These are phyloP conservation scores for Sphenodon punctatus DNA, from an alignment of 2,797 vertebrate species.

Conservation along the genomic window DNA sequence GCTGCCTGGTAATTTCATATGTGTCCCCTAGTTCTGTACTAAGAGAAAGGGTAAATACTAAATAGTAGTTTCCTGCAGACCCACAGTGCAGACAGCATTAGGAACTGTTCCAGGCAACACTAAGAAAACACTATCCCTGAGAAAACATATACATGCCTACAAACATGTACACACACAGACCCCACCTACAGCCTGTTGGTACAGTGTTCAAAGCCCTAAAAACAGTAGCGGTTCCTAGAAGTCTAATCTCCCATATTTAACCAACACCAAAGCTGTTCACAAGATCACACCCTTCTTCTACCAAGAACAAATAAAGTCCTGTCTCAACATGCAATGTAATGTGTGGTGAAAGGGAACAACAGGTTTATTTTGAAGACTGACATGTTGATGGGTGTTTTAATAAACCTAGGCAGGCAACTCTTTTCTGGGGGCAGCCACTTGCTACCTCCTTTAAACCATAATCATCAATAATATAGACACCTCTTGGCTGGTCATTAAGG, in stretches of 20 bases:
- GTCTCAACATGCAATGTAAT: slow-evolving; percentile 41
- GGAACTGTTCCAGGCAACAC: background rate
- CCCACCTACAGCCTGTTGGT: background rate
- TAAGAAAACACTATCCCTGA: background rate
- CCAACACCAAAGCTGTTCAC: slow-evolving; percentile 37
- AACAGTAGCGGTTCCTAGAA: slow-evolving; percentile 33
- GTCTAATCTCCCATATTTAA: slow-evolving; percentile 50
- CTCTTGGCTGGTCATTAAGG: background rate
- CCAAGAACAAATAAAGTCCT: slow-evolving; percentile 9
- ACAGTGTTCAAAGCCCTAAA: background rate
- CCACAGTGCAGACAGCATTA: background rate
- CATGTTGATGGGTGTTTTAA: slow-evolving; percentile 11
- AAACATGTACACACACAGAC: background rate
- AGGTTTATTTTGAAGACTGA: slow-evolving; percentile 27
- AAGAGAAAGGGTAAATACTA: too few relatives aligned
- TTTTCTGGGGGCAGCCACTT: background rate
- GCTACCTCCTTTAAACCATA: slow-evolving; percentile 9
- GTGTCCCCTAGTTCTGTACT: too few relatives aligned
- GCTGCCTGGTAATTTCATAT: too few relatives aligned
- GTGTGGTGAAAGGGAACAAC: slow-evolving; percentile 35
- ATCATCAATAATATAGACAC: rapidly evolving
- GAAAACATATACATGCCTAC: background rate
- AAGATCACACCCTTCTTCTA: slow-evolving; percentile 43
- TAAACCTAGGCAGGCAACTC: slow-evolving; percentile 22
- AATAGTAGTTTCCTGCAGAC: too few relatives aligned